phyloP scores from a whole-genome alignment of 2,888 invertebrate species.

The Melanostoma mellinum region DNA sequence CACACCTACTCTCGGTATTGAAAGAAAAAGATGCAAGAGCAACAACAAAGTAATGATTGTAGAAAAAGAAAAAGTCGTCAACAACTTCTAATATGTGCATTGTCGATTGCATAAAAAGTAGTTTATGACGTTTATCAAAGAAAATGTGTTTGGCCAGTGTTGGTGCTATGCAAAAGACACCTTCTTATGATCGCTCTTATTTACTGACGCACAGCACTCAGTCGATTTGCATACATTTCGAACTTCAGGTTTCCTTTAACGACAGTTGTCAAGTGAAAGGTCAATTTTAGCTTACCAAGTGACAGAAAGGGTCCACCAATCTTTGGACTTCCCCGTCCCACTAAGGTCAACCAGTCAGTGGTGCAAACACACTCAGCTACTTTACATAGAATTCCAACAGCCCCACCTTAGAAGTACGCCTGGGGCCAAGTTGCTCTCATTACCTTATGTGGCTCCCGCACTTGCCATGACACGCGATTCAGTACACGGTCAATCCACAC shows the following conservation, averaged over 20 bases:
- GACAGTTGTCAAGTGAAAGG: conserved; percentile 51
- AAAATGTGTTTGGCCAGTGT: neutral
- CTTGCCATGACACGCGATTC: conserved; percentile 53
- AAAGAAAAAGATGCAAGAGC: conserved; percentile 48
- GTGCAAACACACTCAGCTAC: conserved; percentile 1
- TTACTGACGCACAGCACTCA: conserved; percentile 28
- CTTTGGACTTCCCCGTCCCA: conserved; percentile 44
- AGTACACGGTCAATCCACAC: conserved; percentile 1
- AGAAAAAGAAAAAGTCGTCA: conserved; percentile 38
- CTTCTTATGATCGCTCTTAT: conserved; percentile 28
- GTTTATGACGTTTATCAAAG: conserved; percentile 26
- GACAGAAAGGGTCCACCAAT: conserved; percentile 39
- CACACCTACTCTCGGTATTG: conserved; percentile 55
- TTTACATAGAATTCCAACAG: conserved; percentile 19
- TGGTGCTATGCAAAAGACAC: neutral
- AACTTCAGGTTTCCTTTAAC: conserved; percentile 57
- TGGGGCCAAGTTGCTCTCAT: conserved; percentile 19
- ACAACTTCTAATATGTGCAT: conserved; percentile 42
- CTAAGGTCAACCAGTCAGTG: conserved; percentile 54
- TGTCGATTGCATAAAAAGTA: conserved; percentile 32
- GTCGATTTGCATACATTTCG: conserved; percentile 43
- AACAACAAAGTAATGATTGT: conserved; percentile 30
- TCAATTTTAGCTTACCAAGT: neutral
- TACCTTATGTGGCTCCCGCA: conserved; percentile 37
- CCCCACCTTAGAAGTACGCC: conserved; percentile 32